These are phyloP conservation scores for Zaprionus lineosus DNA, from an alignment of 2,888 invertebrate genomes.

Conservation along the genomic window DNA sequence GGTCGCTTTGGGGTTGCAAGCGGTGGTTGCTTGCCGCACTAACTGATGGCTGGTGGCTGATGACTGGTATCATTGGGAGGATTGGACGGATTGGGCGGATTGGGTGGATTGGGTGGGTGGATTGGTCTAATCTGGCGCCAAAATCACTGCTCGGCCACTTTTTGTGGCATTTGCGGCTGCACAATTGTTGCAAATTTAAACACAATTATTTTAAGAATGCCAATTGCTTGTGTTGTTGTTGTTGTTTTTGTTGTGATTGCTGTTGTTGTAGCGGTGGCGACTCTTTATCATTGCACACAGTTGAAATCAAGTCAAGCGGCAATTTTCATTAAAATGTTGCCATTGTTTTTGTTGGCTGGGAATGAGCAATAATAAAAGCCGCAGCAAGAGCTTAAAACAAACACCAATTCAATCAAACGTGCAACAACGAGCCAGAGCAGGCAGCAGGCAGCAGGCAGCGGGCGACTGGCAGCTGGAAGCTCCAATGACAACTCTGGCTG, in stretches of 20 bases:
- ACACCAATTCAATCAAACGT: constrained; percentile 76
- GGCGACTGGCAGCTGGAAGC: constrained; percentile 16
- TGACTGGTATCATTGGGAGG: constrained; percentile 25
- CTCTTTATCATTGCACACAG: constrained; percentile 57
- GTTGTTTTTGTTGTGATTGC: constrained; percentile 5
- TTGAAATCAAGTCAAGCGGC: constrained; percentile 75
- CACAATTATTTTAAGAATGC: constrained; percentile 68
- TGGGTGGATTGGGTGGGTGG: constrained; percentile 38
- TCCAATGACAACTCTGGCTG: constrained; percentile 62
- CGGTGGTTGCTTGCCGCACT: constrained; percentile 53
- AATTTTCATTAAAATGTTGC: constrained; percentile 79
- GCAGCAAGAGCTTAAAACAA: constrained; percentile 63
- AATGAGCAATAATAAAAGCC: constrained; percentile 74
- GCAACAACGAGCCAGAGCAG: constrained; percentile 30
- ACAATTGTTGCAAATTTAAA: constrained; percentile 74
- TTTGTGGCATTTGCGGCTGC: constrained; percentile 49
- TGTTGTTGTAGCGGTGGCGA: not conserved
- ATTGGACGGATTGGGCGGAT: too few relatives aligned
- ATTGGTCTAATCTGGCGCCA: constrained; percentile 56
- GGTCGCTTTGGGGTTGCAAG: constrained; percentile 46
- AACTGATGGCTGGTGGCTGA: not conserved
- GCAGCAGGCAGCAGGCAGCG: constrained; percentile 16
- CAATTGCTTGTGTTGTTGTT: constrained; percentile 16
- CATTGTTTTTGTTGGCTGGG: constrained; percentile 70
- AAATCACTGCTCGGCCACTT: constrained; percentile 64